Percentiles rank a stretch among this genome's conserved stretches.
These are phyloP conservation scores for Myioborus melanocephalus DNA, from an alignment of 2,797 vertebrate species.

Conservation along the genomic window DNA sequence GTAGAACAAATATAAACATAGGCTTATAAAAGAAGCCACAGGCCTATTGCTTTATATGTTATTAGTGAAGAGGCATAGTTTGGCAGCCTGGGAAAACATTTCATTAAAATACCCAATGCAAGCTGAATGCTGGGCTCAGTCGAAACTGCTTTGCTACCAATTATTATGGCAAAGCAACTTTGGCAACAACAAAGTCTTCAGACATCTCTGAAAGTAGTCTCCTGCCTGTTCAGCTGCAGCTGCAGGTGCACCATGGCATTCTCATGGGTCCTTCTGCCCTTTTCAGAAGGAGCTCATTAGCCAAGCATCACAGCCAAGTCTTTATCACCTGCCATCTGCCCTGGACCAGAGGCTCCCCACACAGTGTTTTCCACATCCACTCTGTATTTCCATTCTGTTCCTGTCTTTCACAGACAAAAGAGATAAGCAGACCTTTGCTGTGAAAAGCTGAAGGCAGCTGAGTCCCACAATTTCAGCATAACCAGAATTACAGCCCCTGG, in stretches of 20 bases:
- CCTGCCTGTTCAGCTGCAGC: not conserved
- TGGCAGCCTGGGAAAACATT: not conserved
- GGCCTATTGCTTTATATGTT: not conserved
- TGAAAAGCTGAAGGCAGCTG: not conserved
- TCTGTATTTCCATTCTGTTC: not conserved
- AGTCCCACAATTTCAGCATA: not conserved
- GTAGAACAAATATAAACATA: not conserved
- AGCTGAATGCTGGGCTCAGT: not conserved
- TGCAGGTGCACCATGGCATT: accelerated
- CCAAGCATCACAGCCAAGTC: not conserved
- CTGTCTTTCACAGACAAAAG: not conserved
- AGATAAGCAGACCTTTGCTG: not conserved
- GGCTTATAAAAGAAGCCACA: not conserved
- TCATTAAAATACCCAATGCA: not conserved
- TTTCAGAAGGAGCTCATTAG: not conserved
- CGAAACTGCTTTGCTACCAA: not conserved
- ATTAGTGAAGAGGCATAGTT: not conserved
- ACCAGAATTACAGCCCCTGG: not conserved
- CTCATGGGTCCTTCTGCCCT: not conserved
- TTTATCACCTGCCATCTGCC: not conserved
- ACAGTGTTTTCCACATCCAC: not conserved
- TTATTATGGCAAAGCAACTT: not conserved
- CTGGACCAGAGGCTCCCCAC: not conserved
- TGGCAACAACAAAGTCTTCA: not conserved
- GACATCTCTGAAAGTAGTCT: not conserved